Evolutionary conservation across 2,797 vertebrate species (phyloP), one percentile per base, ranked within the genome.

Genomic region (Parotocinclus haroldoi): DNA sequence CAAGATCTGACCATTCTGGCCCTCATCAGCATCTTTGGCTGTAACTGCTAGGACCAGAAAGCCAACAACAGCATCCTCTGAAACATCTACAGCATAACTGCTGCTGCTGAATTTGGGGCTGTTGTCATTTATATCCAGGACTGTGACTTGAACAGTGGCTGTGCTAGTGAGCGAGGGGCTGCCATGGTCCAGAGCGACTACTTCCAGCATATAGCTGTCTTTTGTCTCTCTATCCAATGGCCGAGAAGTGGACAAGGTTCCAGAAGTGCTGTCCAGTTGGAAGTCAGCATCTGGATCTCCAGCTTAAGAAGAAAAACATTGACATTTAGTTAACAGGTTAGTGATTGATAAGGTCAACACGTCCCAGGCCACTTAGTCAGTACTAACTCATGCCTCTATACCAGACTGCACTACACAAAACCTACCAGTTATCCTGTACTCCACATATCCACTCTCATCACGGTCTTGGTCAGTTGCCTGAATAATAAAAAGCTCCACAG

Each of bases 101-200:
- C 81, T 79, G 58, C 85, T 89, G 36, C 80, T 75, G 38, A 99
- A 99, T 11, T 74, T 71, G 0, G 97, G 96, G 1, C 84, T 88
- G 1, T 99, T 96, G 85, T 99, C 97, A 10, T 99, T 99, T 36
- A 96, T 87, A 51, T 99, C 97, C 76, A 98, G 72, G 58, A 99
- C 93, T 7, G 64, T 83, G 57, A 99, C 89, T 0, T 84, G 83
- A 75, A 99, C 88, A 0, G 81, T 86, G 58, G 91, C 84, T 7
- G 87, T 91, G 50, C 91, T 86, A 63, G 93, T 95, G 57, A 91
- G 90, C 0, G 90, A 74, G 0, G 95, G 93, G 7, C 72, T 85
- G 42, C 96, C 97, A 0, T 83, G 85, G 82, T 99, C 97, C 0
- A 73, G 84, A 16, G 92, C 95, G 76, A 92, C 85, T 67, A 98